Evolutionary conservation across 2,888 invertebrate genomes (phyloP).

Genomic region (Aelia acuminata): DNA sequence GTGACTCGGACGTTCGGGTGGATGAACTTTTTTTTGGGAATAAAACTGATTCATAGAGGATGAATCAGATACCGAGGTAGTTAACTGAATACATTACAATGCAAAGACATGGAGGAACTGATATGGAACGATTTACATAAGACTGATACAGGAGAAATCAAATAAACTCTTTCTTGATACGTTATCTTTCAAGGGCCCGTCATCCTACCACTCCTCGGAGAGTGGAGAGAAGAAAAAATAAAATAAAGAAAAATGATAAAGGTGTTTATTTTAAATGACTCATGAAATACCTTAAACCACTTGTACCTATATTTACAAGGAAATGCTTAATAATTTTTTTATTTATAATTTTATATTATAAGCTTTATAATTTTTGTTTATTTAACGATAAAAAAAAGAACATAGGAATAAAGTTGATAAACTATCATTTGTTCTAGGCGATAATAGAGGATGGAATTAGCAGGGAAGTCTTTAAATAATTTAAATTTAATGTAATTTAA

Average conservation of each 20-base stretch:
- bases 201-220: not conserved
- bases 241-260: conserved; percentile 6
- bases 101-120: not conserved
- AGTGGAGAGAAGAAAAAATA: not conserved
- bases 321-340: not conserved
- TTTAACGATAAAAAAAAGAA: too few species aligned
- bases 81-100: not conserved
- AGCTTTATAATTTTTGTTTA: too few species aligned
- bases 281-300: not conserved
- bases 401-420: too few species aligned
- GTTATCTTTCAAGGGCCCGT: not conserved
- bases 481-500: too few species aligned
- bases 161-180: not conserved
- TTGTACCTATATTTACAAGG: not conserved
- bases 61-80: not conserved
- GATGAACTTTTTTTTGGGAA: not conserved
- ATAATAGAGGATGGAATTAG: too few species aligned
- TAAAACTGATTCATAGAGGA: not conserved
- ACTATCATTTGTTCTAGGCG: too few species aligned
- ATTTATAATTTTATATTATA: not conserved
- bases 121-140: not conserved
- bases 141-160: not conserved
- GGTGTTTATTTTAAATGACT: not conserved
- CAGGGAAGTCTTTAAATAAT: too few species aligned
- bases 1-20: not conserved